Base-by-base conservation (phyloP, 1,140 invertebrate genomes). In the Lasaia peninsularis region DNA sequence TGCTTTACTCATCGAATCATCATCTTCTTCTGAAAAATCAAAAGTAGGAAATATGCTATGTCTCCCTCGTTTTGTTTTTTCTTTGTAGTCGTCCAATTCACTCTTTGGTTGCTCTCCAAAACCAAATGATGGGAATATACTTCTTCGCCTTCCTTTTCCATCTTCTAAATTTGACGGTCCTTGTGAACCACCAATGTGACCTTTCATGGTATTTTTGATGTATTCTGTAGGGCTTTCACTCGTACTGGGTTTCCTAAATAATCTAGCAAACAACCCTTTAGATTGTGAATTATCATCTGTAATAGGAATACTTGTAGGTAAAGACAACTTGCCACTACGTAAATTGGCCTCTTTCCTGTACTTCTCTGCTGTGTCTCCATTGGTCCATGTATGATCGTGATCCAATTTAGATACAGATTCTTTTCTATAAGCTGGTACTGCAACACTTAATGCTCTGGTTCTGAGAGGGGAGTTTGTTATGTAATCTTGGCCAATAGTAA, bases 381-480 rank as follows among this genome's bases (percentile, higher is more conserved):
- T 93, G 4, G 93, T 92, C 93, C 93, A 94, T 0, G 93, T 94
- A 73, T 91, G 90, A 24, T 94, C 92, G 52, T 91, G 74, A 57
- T 90, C 67, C 82, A 89, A 51, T 79, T 73, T 73, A 60, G 80
- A 3, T 60, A 87, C 64, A 62, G 75, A 69, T 75, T 90, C 54
- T 65, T 80, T 65, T 85, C 72, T 89, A 60, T 81, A 83, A 53
- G 83, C 86, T 2, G 86, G 86, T 0, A 89, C 86, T 37, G 85
- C 79, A 50, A 89, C 83, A 68, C 89, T 90, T 33, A 88, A 77
- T n/a, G 91, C 91, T 60, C 91, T 89, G 21, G 75, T 80, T 63
- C 93, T 85, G 6, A 89, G 90, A 60, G 90, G 71, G 21, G 80
- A 75, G 12, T 75, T 69, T 20, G 68, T 68, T 63, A 83, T 76